Evolutionary conservation across 2,113 vertebrate genomes (phyloP).

Genomic region (Octodon degus): DNA sequence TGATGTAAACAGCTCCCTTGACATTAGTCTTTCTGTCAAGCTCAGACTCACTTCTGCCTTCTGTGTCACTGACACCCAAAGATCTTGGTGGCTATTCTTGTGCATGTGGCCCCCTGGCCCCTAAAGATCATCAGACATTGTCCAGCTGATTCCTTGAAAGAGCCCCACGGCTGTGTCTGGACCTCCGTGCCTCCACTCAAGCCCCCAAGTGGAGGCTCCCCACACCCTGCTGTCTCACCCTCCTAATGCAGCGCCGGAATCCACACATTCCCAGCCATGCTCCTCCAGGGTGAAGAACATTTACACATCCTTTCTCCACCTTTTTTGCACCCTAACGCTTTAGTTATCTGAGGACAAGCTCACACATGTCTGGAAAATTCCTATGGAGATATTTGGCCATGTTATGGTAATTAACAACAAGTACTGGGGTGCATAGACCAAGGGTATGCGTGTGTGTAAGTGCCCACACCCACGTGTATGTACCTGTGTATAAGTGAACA

Average conservation of each 20-base stretch:
- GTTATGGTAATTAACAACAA: slow-evolving; percentile 53
- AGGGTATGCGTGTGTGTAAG: no score
- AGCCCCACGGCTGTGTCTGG: neutral
- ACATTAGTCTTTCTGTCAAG: neutral
- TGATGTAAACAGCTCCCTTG: neutral
- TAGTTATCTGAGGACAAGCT: neutral
- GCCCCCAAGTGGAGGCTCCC: neutral
- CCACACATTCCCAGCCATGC: no score
- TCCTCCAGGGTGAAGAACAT: neutral
- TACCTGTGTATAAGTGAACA: no score
- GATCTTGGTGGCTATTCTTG: neutral
- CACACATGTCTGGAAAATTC: neutral
- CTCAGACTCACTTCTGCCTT: neutral
- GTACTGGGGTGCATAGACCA: neutral
- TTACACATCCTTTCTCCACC: neutral
- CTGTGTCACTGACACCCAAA: neutral
- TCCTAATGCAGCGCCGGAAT: neutral
- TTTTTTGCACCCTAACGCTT: neutral
- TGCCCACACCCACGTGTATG: no score
- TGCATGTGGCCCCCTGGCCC: neutral
- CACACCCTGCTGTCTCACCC: neutral
- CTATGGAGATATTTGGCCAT: slow-evolving; percentile 42
- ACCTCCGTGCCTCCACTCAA: neutral
- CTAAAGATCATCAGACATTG: neutral
- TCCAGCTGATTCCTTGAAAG: neutral